Base-by-base conservation (phyloP, 2,113 vertebrate genomes). In the Acanthochromis polyacanthus region DNA sequence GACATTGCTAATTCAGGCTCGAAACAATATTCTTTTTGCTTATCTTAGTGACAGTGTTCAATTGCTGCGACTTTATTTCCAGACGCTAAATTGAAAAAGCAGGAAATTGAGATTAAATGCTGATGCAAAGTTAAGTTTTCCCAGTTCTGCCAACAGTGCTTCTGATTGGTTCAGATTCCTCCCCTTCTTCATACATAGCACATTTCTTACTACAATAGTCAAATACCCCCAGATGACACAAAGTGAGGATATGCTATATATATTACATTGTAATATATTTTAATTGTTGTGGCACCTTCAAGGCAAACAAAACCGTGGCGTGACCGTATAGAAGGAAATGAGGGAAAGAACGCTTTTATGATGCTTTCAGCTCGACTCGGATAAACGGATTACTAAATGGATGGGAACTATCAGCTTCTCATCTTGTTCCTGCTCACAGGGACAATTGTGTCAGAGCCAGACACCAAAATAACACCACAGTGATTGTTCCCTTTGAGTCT, bases 371-470 rank as follows among this genome's bases (percentile, higher is more conserved):
- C 64, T 71, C 2, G 59, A 77, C 83, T 86, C 65, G 63, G 78
- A 84, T 86, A 80, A 77, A 65, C 52, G 38, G 67, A 87, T 91
- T 79, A 82, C 64, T 64, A 77, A 76, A 79, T 73, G 59, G 71
- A 70, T 12, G 40, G 57, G 8, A 73, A 70, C 56, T 75, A 81
- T 82, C 61, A 0, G 72, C 72, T 71, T 84, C 53, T 81, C 79
- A 74, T 84, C 85, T 80, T 66, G 46, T 69, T 84, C 58, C 45
- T 73, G 46, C 80, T 80, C 78, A 60, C 19, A 17, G 62, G 23
- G 56, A 66, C 30, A 38, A 71, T 61, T 66, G 65, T 80, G 57
- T 77, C 64, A 79, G 64, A 78, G 57, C 25, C 69, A 51, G 72
- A 25, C 65, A 72, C 73, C 50, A 71, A 86, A 90, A 87, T 82